These are phyloP conservation scores for Cryptomyrus ogoouensis DNA, from an alignment of 2,113 vertebrate species.

Conservation along the genomic window DNA sequence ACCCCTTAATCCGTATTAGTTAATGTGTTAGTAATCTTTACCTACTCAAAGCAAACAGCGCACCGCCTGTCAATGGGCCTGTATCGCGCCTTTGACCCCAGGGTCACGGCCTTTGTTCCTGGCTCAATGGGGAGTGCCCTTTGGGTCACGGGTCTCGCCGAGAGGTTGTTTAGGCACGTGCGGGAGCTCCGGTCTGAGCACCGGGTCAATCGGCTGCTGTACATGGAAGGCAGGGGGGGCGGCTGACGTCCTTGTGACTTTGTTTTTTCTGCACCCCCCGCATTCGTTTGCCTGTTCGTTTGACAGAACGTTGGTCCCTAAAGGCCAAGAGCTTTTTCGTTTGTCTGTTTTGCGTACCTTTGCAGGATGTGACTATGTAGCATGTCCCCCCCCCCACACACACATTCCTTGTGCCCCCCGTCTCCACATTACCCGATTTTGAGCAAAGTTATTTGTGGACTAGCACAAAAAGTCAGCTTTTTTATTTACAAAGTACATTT, in stretches of 20 bases:
- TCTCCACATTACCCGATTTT: background rate
- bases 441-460: background rate
- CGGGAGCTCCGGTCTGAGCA: constrained; percentile 55
- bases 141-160: constrained; percentile 73
- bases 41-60: constrained; percentile 80
- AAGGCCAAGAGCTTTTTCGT: background rate
- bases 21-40: constrained; percentile 67
- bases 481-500: background rate
- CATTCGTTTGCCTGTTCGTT: background rate
- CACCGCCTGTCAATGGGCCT: constrained; percentile 68
- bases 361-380: background rate
- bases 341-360: background rate
- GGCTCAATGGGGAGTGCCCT: constrained; percentile 76
- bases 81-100: constrained; percentile 76
- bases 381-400: background rate
- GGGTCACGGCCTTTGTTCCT: constrained; percentile 80
- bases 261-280: background rate
- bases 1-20: constrained; percentile 74
- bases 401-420: background rate
- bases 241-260: background rate
- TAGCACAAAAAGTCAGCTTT: background rate
- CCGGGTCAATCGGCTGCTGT: constrained; percentile 31
- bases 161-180: constrained; percentile 86
- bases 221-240: background rate
- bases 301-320: background rate